phyloP scores from a whole-genome alignment of 2,888 invertebrate species.

The Heliconius charithonia region DNA sequence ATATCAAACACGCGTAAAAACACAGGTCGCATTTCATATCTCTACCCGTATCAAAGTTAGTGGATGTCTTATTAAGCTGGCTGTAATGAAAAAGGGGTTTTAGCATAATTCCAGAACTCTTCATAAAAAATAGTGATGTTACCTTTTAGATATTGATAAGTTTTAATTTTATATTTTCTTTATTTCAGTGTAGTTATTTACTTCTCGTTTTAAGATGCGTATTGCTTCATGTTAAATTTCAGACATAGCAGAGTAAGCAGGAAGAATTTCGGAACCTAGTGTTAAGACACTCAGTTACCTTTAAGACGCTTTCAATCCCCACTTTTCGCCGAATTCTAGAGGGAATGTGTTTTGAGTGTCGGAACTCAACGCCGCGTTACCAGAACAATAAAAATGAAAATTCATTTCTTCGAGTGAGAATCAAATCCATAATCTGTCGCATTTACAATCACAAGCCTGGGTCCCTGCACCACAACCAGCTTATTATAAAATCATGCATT shows the following conservation, averaged over 20 bases:
- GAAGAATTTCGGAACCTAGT: not conserved
- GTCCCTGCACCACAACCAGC: not conserved
- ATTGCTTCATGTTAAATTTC: no score
- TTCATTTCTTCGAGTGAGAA: no score
- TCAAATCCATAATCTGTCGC: no score
- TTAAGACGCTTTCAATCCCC: not conserved
- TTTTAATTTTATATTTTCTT: not conserved
- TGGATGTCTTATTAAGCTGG: conserved; percentile 52
- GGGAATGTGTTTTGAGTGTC: not conserved
- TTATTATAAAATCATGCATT: no score
- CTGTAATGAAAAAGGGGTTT: conserved; percentile 53
- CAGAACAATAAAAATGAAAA: no score
- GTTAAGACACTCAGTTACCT: not conserved
- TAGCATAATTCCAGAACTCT: conserved; percentile 51
- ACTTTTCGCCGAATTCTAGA: not conserved
- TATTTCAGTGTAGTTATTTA: not conserved
- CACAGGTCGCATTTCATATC: conserved; percentile 26
- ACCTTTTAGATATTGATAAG: not conserved
- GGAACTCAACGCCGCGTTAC: not conserved
- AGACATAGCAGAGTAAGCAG: no score
- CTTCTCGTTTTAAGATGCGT: no score
- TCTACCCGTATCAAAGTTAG: conserved; percentile 44
- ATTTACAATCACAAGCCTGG: no score
- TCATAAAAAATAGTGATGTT: conserved; percentile 47
- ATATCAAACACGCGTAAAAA: not conserved